Evolutionary conservation across 2,797 vertebrate species (phyloP), one percentile per base, ranked within the genome.

Genomic region (Aeoliscus strigatus): DNA sequence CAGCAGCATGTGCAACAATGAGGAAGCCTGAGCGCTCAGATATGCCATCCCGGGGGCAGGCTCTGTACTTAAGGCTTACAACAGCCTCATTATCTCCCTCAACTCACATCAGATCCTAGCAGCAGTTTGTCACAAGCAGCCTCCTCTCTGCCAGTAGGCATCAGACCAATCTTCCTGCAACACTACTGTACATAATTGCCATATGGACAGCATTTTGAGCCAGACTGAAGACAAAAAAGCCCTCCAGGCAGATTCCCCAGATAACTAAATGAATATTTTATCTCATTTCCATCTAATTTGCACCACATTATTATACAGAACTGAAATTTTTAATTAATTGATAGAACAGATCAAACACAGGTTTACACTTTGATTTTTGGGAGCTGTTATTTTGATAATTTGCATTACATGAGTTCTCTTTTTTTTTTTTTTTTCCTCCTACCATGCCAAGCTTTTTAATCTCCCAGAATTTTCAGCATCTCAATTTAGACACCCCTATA

Each of bases 251-350:
- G 82, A 88, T 86, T 88, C 85, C 87, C 86, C 85, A 78, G 84
- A 87, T 87, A 88, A 75, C 82, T 85, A 82, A 86, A 87, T 90
- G 82, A 87, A 88, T 88, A 86, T 88, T 90, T 88, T 81, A 90
- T 87, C 87, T 87, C 51, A 88, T 89, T 88, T 87, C 86, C 87
- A 90, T 89, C 88, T 89, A 75, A 89, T 89, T 88, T 89, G 79
- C 85, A 87, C 72, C 68, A 63, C 81, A 86, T 89, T 88, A 88
- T 88, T 82, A 87, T 84, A 89, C 83, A 84, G 85, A 82, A 83
- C 66, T 79, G 79, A 66, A 79, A 47, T 40, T 82, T 85, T 85
- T 86, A 87, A 89, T 88, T 88, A 88, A 88, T 87, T 89, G 84
- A 89, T 86, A 86, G 80, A 85, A 85, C 81, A 84, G 81, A 88